Base-by-base conservation (phyloP, 2,797 vertebrate genomes). In the Mallotus villosus region DNA sequence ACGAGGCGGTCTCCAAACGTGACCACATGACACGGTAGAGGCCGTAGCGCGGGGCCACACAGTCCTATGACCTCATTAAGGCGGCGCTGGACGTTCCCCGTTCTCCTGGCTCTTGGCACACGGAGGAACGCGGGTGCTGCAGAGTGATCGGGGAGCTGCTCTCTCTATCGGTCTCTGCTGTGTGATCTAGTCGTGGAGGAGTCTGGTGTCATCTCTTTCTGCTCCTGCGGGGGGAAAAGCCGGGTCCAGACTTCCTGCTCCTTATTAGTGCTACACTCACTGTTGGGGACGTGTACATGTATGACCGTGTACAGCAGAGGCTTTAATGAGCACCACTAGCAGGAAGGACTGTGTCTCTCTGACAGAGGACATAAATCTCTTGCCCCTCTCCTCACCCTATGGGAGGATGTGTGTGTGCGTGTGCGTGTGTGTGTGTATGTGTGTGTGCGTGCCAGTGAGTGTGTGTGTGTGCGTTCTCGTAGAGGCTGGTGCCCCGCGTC, bases 341-440 rank as follows among this genome's bases (percentile, higher is more conserved):
- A 6, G 63, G 83, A 80, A 83, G 81, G 88, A 84, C 85, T 63
- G 75, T 76, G 83, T 82, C 78, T 80, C 80, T 82, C 84, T 87
- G 87, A 89, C 85, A 89, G 85, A 84, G 86, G 88, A 91, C 90
- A 92, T 92, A 92, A 90, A 92, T 92, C 91, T 92, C 88, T 81
- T 86, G 90, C 87, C 84, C 86, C 63, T 79, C 80, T 78, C 78
- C n/a, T 75, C 22, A 12, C 85, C 84, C 88, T 17, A 71, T 89
- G 87, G 89, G 76, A 25, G 71, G 58, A 78, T 71, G 17, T 41
- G 55, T 58, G 57, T 46, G 32, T 66, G 32, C 8, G 46, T 64
- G 3, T 65, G 49, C 19, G 27, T 58, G 62, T 72, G 63, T 57
- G 16, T 58, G 17, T 2, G 46, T 49, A 6, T 49, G 49, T 51